A percentile compares a stretch with the other conserved stretches of the same genome.
These are phyloP conservation scores for Spilarctia lutea DNA, from an alignment of 2,888 invertebrate species.

Conservation along the genomic window DNA sequence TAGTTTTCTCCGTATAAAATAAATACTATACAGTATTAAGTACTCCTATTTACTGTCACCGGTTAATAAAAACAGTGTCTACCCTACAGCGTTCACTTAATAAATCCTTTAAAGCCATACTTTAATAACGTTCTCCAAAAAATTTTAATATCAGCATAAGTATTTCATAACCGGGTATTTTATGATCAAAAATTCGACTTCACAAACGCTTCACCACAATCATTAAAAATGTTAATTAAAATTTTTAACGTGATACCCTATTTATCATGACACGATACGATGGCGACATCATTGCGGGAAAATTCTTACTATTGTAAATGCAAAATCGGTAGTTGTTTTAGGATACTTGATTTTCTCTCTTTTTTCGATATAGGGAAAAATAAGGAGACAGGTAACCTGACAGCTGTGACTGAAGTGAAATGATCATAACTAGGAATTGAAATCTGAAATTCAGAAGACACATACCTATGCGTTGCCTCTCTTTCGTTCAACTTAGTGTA, in stretches of 20 bases:
- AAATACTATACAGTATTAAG: not conserved
- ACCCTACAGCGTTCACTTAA: slow-evolving; percentile 15
- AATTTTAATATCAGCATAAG: slow-evolving; percentile 44
- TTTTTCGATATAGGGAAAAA: too few relatives aligned
- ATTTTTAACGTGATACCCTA: slow-evolving; percentile 6
- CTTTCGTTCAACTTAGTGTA: too few relatives aligned
- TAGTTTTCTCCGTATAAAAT: not conserved
- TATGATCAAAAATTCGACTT: slow-evolving; percentile 42
- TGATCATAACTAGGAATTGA: too few relatives aligned
- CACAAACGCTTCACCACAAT: slow-evolving; percentile 35
- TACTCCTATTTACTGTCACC: not conserved
- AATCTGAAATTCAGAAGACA: too few relatives aligned
- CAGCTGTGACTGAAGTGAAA: not conserved
- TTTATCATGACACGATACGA: slow-evolving; percentile 11
- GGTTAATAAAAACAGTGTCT: slow-evolving; percentile 3
- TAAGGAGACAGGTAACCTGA: too few relatives aligned
- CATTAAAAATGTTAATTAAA: slow-evolving; percentile 51
- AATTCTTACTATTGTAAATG: not conserved
- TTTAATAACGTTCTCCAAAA: slow-evolving; percentile 19
- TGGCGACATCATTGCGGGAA: not conserved
- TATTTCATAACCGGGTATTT: slow-evolving; percentile 45
- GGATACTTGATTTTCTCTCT: too few relatives aligned
- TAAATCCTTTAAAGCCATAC: slow-evolving; percentile 17
- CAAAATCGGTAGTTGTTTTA: too few relatives aligned
- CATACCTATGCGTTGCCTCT: too few relatives aligned